Evolutionary conservation across 2,797 vertebrate genomes (phyloP).

Genomic region (Molothrus aeneus): DNA sequence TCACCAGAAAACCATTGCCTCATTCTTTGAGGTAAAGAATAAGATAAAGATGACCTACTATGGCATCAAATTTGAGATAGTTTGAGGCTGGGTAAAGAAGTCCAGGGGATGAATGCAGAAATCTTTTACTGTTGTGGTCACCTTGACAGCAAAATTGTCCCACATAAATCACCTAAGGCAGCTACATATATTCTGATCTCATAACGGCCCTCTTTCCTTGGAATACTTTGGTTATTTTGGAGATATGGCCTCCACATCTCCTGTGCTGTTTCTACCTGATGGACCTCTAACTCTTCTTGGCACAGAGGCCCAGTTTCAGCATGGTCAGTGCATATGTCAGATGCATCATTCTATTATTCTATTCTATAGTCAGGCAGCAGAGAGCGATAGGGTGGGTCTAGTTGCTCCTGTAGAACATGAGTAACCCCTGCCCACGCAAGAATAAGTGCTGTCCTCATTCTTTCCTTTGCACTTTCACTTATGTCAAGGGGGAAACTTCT

Average conservation of each 20-base stretch:
- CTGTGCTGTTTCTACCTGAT: neutral
- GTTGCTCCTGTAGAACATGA: neutral
- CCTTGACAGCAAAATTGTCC: neutral
- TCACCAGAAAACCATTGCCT: neutral
- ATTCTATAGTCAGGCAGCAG: neutral
- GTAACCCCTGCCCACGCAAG: neutral
- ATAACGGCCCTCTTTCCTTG: neutral
- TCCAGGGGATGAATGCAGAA: neutral
- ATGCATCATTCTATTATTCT: neutral
- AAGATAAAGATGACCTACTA: neutral
- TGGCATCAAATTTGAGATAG: neutral
- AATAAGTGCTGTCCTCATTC: neutral
- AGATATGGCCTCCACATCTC: neutral
- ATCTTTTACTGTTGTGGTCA: neutral
- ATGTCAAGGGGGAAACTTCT: neutral
- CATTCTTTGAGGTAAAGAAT: neutral
- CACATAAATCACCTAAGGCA: neutral
- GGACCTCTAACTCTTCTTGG: neutral
- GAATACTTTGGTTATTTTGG: neutral
- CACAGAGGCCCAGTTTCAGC: neutral
- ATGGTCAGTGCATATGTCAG: neutral
- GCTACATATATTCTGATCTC: neutral
- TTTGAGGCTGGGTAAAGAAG: neutral
- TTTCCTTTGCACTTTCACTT: neutral
- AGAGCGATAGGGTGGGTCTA: neutral